Percentiles rank a stretch among this genome's conserved stretches.
phyloP scores from a whole-genome alignment of 2,797 vertebrate species.

The Linurgus olivaceus region DNA sequence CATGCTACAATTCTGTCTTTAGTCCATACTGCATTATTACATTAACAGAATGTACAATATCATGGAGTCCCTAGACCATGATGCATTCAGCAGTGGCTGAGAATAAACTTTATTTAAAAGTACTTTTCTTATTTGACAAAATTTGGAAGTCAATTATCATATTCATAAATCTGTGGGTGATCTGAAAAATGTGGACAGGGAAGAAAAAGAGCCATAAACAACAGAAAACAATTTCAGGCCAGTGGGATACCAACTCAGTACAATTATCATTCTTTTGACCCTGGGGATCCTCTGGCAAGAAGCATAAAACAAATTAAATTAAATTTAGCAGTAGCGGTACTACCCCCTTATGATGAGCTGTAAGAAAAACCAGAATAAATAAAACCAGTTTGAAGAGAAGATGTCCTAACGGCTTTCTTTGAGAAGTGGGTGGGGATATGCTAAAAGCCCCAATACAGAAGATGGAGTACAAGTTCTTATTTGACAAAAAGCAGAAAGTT shows the following conservation, averaged over 20 bases:
- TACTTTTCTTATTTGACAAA: neutral
- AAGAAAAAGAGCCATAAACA: neutral
- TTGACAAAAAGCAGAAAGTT: neutral
- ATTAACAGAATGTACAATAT: neutral
- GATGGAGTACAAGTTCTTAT: neutral
- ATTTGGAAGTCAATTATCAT: neutral
- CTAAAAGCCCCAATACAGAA: neutral
- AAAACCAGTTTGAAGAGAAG: neutral
- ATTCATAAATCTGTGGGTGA: neutral
- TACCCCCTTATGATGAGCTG: neutral
- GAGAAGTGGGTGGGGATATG: accelerated
- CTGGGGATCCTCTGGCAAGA: neutral
- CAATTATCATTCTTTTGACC: neutral
- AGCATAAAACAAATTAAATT: neutral
- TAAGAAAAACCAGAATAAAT: neutral
- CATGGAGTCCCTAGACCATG: neutral
- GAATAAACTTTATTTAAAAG: neutral
- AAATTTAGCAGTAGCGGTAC: neutral
- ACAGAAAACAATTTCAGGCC: neutral
- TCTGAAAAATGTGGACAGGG: neutral
- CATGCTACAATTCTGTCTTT: neutral
- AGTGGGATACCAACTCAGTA: neutral
- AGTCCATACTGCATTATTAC: neutral
- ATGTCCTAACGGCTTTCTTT: neutral
- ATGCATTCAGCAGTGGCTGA: neutral